Percentiles rank a stretch among this genome's conserved stretches.
phyloP scores from a whole-genome alignment of 2,113 vertebrate species.

The Sinocyclocheilus maitianheensis region DNA sequence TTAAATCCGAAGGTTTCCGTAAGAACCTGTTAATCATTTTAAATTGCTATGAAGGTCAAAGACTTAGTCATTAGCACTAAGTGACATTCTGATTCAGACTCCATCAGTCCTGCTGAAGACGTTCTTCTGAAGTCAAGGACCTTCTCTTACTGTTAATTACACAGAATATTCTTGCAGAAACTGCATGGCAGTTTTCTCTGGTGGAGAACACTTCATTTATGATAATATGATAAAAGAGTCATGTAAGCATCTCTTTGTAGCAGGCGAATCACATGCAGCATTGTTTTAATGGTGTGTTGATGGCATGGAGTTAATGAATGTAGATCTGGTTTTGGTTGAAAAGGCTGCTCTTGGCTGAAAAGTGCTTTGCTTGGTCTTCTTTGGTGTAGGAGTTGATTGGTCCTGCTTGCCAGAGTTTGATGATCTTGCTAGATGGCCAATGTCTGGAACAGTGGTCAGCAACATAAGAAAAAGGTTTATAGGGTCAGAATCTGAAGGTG shows the following conservation, averaged over 20 bases:
- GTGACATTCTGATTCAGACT: slow-evolving; percentile 6
- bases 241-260: background rate
- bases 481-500: background rate
- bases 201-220: background rate
- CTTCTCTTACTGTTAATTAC: background rate
- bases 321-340: background rate
- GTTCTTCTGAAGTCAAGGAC: slow-evolving; percentile 8
- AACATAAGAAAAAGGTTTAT: background rate
- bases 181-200: background rate
- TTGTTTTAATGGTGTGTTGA: background rate
- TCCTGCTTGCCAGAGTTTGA: background rate
- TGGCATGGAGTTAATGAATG: background rate
- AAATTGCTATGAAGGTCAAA: background rate
- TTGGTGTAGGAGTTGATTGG: background rate
- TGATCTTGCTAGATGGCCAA: background rate
- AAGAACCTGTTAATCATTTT: background rate
- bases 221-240: background rate
- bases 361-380: background rate
- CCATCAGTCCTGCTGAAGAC: background rate
- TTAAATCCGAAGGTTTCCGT: background rate
- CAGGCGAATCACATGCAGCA: background rate
- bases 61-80: slow-evolving; percentile 1
- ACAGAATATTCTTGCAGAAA: background rate
- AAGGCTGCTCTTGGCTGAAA: background rate
- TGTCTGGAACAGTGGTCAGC: background rate